These are phyloP conservation scores for Carettochelys insculpta DNA, from an alignment of 2,113 vertebrate genomes.

Conservation along the genomic window DNA sequence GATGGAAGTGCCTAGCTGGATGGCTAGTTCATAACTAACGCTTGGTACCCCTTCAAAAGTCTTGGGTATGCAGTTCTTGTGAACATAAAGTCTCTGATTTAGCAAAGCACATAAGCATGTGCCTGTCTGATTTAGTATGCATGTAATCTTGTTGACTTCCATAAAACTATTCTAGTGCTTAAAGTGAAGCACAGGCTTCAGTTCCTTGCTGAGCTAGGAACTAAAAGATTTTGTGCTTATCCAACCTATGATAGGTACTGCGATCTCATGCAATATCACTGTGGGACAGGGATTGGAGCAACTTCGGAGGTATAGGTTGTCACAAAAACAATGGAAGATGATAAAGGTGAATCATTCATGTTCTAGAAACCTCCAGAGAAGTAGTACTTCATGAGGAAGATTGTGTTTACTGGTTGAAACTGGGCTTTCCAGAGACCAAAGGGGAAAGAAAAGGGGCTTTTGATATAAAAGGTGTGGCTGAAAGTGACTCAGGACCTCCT, in stretches of 20 bases:
- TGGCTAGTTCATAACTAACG: background rate
- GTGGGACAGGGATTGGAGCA: no score
- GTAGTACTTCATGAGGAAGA: background rate
- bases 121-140: background rate
- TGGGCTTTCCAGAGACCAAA: background rate
- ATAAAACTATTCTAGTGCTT: background rate
- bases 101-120: background rate
- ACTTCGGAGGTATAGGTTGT: background rate
- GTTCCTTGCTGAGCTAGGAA: background rate
- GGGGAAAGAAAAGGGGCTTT: background rate
- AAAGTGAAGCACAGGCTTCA: background rate
- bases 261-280: no score
- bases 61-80: background rate
- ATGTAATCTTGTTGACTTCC: background rate
- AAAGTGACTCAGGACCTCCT: background rate
- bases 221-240: background rate
- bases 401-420: background rate
- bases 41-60: background rate
- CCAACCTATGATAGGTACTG: background rate
- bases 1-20: background rate
- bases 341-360: background rate
- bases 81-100: background rate
- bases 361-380: background rate
- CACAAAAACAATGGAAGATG: background rate
- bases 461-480: background rate